Evolutionary conservation across 2,888 invertebrate genomes (phyloP).

Genomic region (Artemia sp.): DNA sequence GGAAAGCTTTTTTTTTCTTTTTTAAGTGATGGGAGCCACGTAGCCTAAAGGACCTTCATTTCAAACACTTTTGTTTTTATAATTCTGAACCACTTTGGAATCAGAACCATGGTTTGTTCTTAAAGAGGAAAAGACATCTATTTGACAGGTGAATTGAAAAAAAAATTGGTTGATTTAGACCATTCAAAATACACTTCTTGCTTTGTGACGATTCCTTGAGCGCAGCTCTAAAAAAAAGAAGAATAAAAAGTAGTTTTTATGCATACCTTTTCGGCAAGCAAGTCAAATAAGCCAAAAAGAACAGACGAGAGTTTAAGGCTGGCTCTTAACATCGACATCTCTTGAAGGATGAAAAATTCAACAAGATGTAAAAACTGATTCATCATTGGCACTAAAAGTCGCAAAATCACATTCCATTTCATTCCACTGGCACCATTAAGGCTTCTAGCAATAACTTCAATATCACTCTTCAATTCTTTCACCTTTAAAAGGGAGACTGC

Average conservation of each 20-base stretch:
- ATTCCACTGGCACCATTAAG: not conserved
- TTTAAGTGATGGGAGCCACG: too few species aligned
- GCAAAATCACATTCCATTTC: conserved; percentile 18
- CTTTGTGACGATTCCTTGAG: not conserved
- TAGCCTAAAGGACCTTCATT: too few species aligned
- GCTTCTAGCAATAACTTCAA: not conserved
- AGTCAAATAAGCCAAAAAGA: conserved; percentile 63
- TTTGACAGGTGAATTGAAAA: too few species aligned
- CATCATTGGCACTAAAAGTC: conserved; percentile 43
- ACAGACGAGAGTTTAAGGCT: conserved; percentile 66
- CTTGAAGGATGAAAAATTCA: conserved; percentile 60
- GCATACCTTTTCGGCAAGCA: conserved; percentile 51
- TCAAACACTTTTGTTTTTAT: too few species aligned
- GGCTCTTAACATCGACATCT: conserved; percentile 56
- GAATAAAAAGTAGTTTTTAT: conserved; percentile 6
- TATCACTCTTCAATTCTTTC: not conserved
- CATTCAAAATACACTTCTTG: too few species aligned
- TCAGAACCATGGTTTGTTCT: too few species aligned
- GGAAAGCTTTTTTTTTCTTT: too few species aligned
- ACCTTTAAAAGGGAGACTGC: not conserved
- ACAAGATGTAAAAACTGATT: conserved; percentile 56
- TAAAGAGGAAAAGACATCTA: too few species aligned
- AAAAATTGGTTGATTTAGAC: too few species aligned
- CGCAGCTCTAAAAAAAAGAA: conserved; percentile 10
- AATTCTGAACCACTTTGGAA: too few species aligned